Conservation (phyloP, 2,888 invertebrate species). For the Hololepta plana region DNA sequence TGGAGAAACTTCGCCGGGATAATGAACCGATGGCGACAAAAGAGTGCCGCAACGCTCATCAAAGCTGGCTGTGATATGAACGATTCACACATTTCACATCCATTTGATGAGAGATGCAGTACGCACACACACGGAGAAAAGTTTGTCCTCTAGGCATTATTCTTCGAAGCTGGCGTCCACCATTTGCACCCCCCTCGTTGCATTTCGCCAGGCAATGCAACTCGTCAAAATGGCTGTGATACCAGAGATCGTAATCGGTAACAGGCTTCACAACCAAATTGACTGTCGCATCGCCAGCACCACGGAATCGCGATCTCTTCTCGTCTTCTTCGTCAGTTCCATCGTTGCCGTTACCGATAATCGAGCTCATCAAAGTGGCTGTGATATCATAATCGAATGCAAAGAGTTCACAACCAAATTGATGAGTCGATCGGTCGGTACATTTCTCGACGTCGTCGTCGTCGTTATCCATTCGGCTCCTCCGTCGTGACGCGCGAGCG, state of each 20-base stretch:
- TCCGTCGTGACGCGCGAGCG: neutral
- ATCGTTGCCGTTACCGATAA: constrained; percentile 12
- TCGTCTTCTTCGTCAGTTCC: constrained; percentile 1
- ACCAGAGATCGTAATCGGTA: constrained; percentile 34
- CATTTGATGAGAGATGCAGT: constrained; percentile 70
- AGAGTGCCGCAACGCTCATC: constrained; percentile 62
- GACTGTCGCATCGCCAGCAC: constrained; percentile 39
- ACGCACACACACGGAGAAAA: constrained; percentile 8
- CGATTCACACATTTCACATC: constrained; percentile 57
- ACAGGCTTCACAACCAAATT: constrained; percentile 65
- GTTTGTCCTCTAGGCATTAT: neutral
- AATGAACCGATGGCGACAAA: too few species aligned
- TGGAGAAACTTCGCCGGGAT: too few species aligned
- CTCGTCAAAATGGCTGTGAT: constrained; percentile 96
- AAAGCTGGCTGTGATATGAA: constrained; percentile 98
- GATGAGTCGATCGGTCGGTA: constrained; percentile 35
- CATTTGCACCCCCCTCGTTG: constrained; percentile 5
- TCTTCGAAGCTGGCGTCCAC: neutral
- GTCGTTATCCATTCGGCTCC: neutral
- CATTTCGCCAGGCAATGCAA: constrained; percentile 38
- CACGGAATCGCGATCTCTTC: constrained; percentile 1
- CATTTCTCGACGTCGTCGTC: too few species aligned
- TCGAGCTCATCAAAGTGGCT: constrained; percentile 94
- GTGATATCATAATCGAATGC: constrained; percentile 66
- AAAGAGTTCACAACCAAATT: constrained; percentile 77